Evolutionary conservation across 2,888 invertebrate species (phyloP).

Genomic region (Crocallis elinguaria): DNA sequence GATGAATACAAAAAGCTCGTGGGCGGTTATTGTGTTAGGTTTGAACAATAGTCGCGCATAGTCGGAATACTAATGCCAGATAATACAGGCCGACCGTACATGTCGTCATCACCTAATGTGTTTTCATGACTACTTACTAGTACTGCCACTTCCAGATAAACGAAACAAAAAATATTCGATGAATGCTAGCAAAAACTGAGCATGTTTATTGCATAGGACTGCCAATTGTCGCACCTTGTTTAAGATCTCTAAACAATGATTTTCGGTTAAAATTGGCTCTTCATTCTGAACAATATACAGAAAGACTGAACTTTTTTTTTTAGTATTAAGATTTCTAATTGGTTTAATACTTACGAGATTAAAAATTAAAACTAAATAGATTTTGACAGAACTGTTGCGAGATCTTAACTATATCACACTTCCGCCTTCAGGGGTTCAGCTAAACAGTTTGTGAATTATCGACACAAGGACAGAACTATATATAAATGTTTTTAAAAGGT

Average conservation of each 20-base stretch:
- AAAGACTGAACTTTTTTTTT: no score
- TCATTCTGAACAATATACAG: no score
- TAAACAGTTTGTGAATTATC: no score
- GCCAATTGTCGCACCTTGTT: neutral
- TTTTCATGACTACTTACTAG: conserved; percentile 23
- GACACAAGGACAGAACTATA: no score
- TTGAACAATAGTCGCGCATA: conserved; percentile 68
- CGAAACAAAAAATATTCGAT: conserved; percentile 3
- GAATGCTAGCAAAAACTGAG: conserved; percentile 8
- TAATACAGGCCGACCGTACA: conserved; percentile 33
- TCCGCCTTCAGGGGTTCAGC: no score
- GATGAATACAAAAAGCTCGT: conserved; percentile 62
- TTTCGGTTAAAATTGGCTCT: neutral
- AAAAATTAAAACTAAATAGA: no score
- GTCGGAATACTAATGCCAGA: conserved; percentile 67
- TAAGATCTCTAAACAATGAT: neutral
- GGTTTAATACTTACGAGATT: no score
- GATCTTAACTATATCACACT: no score
- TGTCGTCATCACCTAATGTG: conserved; percentile 30
- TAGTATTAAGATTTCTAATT: no score
- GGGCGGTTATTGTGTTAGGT: conserved; percentile 71
- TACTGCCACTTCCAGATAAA: conserved; percentile 18
- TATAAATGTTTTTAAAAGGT: no score
- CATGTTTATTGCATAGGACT: neutral
- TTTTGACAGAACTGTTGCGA: no score